These are phyloP conservation scores for Calameuta idolon DNA, from an alignment of 2,888 invertebrate genomes.

Conservation along the genomic window DNA sequence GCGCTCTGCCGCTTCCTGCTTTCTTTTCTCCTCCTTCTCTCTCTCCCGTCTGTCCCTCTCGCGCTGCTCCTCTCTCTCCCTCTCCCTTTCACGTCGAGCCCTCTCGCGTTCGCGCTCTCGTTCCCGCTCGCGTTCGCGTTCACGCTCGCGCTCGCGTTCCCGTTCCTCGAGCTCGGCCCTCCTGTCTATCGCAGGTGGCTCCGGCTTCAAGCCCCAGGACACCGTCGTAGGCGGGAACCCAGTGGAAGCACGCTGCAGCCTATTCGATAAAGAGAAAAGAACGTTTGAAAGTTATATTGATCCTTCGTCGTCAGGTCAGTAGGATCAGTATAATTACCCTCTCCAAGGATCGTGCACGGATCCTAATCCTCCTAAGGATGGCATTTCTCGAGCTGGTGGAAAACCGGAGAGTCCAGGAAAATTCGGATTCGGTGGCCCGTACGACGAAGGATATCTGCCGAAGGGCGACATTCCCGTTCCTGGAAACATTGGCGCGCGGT, in stretches of 20 bases:
- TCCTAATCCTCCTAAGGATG: constrained; percentile 63
- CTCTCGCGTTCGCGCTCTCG: constrained; percentile 73
- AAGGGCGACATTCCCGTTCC: constrained; percentile 83
- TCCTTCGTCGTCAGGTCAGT: constrained; percentile 3
- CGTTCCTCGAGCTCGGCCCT: constrained; percentile 73
- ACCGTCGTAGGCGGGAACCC: constrained; percentile 71
- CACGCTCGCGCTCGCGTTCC: constrained; percentile 67
- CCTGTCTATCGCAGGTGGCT: constrained; percentile 73
- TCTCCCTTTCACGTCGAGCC: constrained; percentile 73
- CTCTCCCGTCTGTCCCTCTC: constrained; percentile 70
- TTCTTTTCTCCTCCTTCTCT: constrained; percentile 65
- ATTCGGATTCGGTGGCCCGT: constrained; percentile 74
- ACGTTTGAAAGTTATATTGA: neutral
- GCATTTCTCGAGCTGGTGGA: constrained; percentile 73
- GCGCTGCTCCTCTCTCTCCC: constrained; percentile 73
- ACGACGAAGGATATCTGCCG: constrained; percentile 80
- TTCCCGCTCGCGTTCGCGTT: constrained; percentile 66
- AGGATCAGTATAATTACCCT: constrained; percentile 65
- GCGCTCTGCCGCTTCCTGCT: constrained; percentile 68
- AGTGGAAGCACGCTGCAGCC: constrained; percentile 72
- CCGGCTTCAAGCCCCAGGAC: constrained; percentile 77
- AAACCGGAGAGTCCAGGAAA: constrained; percentile 79
- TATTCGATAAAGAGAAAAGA: constrained; percentile 31
- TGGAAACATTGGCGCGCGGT: constrained; percentile 43
- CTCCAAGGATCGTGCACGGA: constrained; percentile 78